Evolutionary conservation across 2,113 vertebrate genomes (phyloP).

Genomic region (Pteruthius melanotis): DNA sequence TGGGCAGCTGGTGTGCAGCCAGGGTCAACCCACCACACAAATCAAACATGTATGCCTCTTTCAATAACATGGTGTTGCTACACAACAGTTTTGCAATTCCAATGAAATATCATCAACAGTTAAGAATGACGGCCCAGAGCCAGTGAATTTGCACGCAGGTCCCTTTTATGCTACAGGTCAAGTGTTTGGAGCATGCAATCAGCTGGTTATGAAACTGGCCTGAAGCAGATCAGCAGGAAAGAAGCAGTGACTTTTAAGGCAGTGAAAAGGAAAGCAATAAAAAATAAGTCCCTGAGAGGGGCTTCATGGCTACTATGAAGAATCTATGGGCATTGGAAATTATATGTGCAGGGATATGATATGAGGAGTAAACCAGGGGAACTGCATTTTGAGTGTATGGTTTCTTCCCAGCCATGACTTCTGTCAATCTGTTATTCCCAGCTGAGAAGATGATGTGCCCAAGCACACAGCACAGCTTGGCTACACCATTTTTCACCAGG

Average conservation of each 20-base stretch:
- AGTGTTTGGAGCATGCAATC: background rate
- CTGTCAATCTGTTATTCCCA: background rate
- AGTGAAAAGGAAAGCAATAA: background rate
- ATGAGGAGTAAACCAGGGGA: background rate
- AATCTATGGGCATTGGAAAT: background rate
- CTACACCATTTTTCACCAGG: background rate
- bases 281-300: background rate
- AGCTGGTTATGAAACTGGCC: background rate
- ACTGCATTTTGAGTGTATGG: background rate
- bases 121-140: background rate
- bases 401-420: background rate
- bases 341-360: background rate
- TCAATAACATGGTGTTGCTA: background rate
- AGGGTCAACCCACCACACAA: background rate
- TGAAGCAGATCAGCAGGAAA: background rate
- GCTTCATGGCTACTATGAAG: background rate
- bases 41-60: background rate
- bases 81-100: conserved; percentile 26
- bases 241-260: background rate
- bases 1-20: background rate
- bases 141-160: background rate
- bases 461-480: background rate
- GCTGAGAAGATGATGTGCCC: background rate
- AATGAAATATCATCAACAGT: background rate
- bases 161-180: background rate